Conservation (phyloP, 1,140 invertebrate species). For the Lordiphosa clarofinis region DNA sequence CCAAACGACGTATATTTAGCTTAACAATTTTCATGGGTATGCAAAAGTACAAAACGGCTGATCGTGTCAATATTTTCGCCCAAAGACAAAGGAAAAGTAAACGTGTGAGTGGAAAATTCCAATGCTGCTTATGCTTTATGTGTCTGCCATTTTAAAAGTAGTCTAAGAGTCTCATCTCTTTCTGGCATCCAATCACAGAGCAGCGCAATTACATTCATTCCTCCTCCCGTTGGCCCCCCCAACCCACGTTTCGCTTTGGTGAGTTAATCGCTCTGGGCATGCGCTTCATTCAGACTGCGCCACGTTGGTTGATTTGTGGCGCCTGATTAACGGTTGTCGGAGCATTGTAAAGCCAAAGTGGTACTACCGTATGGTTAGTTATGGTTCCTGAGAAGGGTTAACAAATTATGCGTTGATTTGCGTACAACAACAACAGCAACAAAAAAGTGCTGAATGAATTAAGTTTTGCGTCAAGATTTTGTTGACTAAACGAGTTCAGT, state of each 20-base stretch:
- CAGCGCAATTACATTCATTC: neutral
- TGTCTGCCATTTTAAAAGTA: constrained; percentile 29
- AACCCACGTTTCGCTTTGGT: no score
- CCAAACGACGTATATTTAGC: constrained; percentile 49
- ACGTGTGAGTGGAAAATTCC: constrained; percentile 51
- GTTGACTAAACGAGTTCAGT: constrained; percentile 20
- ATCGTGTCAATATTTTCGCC: constrained; percentile 69
- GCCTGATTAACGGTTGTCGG: constrained; percentile 71
- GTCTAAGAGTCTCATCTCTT: neutral
- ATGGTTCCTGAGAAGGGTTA: constrained; percentile 56
- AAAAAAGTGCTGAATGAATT: constrained; percentile 32
- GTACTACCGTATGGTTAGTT: constrained; percentile 23
- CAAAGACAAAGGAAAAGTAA: constrained; percentile 52
- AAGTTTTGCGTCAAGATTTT: neutral
- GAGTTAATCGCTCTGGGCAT: constrained; percentile 2
- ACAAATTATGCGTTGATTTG: constrained; percentile 47
- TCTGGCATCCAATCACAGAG: constrained; percentile 19
- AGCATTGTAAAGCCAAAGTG: constrained; percentile 28
- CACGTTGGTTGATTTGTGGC: constrained; percentile 45
- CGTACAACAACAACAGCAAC: neutral
- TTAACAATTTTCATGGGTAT: constrained; percentile 62
- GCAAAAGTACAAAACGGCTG: constrained; percentile 43
- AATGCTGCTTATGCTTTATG: constrained; percentile 13
- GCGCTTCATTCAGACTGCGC: neutral
- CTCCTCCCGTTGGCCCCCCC: neutral